Evolutionary conservation across 2,113 vertebrate species (phyloP), one percentile per base, ranked within the genome.

Genomic region (Tursiops truncatus): DNA sequence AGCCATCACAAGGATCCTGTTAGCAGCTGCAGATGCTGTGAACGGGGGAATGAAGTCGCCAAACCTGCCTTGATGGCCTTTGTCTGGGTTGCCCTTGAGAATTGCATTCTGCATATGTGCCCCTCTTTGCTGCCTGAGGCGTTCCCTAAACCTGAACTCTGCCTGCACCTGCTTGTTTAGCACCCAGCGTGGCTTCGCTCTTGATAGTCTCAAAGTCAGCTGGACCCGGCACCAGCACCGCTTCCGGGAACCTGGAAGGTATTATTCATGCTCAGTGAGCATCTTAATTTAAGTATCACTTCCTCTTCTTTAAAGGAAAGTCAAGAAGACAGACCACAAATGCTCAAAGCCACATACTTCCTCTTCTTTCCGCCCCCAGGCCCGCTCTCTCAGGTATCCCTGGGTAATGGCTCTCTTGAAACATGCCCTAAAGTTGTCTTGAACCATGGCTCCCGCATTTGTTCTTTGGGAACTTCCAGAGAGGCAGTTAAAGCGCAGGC

Each of bases 41-140:
- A 88, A 47, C 77, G 8, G 23, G 47, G 60, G 47, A 68, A 38
- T 88, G 36, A 77, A 60, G 58, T 94, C 44, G 0, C 74, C 91
- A 94, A 28, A 71, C 73, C 74, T 94, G 80, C 56, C 56, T 13
- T 70, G 82, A 85, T 60, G 31, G 93, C 81, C 89, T 97, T 97
- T 92, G 95, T 92, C 92, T 80, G 18, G 38, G 41, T 33, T 62
- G 62, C 56, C 95, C 96, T 94, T 71, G 94, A 85, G 91, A 88
- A 83, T 80, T 50, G 44, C 81, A 47, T 96, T 91, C 94, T 93
- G 89, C 82, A 70, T 33, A 0, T 60, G 92, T 62, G 25, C 67
- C 38, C 50, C 63, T 73, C 50, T 2, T 38, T 71, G 68, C 88
- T 41, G 20, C 33, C 73, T n/a, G 41, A 92, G 38, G 41, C 77